Conservation (phyloP, 2,888 invertebrate genomes). For the Drosophila mimica region DNA sequence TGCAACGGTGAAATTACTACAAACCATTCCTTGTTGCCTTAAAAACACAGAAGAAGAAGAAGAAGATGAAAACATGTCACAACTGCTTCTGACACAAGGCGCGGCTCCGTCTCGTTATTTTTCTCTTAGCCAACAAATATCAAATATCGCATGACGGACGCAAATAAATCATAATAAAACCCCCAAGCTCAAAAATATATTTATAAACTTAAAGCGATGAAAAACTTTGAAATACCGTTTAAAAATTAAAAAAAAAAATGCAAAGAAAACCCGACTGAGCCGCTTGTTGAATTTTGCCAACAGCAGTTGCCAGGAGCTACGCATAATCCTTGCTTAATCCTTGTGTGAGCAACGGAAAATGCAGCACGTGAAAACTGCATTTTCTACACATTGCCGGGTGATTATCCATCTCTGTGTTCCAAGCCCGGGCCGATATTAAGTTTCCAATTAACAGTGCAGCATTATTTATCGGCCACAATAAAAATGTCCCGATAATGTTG, state of each 20-base stretch:
- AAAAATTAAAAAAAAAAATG: slow-evolving; percentile 11
- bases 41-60: background rate
- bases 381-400: slow-evolving; percentile 4
- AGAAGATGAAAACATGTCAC: slow-evolving; percentile 35
- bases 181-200: slow-evolving; percentile 18
- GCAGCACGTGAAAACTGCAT: slow-evolving; percentile 37
- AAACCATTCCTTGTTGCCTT: background rate
- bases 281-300: slow-evolving; percentile 3
- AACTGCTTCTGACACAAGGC: slow-evolving; percentile 49
- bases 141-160: slow-evolving; percentile 59
- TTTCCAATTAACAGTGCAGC: slow-evolving; percentile 82
- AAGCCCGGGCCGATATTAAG: slow-evolving; percentile 66
- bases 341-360: background rate
- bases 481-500: slow-evolving; percentile 80
- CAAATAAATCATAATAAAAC: slow-evolving; percentile 51
- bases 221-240: background rate
- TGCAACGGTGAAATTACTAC: slow-evolving; percentile 50
- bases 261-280: slow-evolving; percentile 24
- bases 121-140: slow-evolving; percentile 39
- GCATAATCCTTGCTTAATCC: slow-evolving; percentile 23
- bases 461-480: slow-evolving; percentile 82
- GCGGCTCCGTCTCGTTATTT: slow-evolving; percentile 39
- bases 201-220: slow-evolving; percentile 22
- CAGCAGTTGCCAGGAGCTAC: background rate
- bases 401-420: slow-evolving; percentile 1